Evolutionary conservation across 2,797 vertebrate genomes (phyloP).

Genomic region (Alca torda): DNA sequence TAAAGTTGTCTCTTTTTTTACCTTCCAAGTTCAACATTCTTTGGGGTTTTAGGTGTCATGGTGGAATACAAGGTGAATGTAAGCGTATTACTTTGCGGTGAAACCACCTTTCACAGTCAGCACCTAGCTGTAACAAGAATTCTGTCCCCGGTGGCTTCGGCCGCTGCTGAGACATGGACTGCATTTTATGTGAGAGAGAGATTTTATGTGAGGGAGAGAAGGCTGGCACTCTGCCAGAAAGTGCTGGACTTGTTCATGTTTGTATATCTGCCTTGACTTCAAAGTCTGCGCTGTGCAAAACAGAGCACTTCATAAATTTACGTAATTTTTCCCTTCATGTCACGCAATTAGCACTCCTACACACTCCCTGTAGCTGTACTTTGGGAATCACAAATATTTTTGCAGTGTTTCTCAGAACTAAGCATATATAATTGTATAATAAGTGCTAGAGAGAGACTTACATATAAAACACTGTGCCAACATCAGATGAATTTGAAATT

Average conservation of each 20-base stretch:
- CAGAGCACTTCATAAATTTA: not conserved
- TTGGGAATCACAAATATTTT: constrained; percentile 62
- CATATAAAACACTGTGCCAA: not conserved
- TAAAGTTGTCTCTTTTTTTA: not conserved
- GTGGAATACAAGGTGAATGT: not conserved
- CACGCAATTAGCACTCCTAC: constrained; percentile 57
- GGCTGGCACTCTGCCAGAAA: not conserved
- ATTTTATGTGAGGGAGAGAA: not conserved
- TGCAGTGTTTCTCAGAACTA: constrained; percentile 49
- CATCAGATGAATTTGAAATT: not conserved
- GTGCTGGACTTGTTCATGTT: not conserved
- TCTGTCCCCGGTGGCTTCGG: not conserved
- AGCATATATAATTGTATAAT: constrained; percentile 34
- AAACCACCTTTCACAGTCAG: not conserved
- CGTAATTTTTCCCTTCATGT: constrained; percentile 24
- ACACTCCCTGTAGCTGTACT: constrained; percentile 42
- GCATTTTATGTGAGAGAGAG: not conserved
- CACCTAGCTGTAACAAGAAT: not conserved
- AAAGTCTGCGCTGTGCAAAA: not conserved
- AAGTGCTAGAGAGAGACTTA: not conserved
- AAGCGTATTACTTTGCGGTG: not conserved
- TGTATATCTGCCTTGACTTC: not conserved
- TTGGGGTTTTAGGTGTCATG: not conserved
- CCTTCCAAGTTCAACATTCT: not conserved
- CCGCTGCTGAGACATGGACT: not conserved